Base-by-base conservation (phyloP, 2,113 vertebrate genomes). In the Dipodomys stephensi region DNA sequence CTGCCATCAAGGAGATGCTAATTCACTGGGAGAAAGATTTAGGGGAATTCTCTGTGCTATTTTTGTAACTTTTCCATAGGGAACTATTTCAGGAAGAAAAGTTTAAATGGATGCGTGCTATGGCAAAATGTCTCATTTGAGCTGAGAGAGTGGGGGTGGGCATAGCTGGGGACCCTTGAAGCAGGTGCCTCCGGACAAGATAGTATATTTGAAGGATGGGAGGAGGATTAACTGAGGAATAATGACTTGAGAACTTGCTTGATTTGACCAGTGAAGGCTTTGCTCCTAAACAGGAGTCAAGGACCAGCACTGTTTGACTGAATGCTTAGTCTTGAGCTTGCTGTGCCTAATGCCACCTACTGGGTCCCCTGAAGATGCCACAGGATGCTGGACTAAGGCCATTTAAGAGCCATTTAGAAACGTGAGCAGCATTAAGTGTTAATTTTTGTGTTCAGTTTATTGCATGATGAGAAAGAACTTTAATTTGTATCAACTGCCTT, bases 51-150 rank as follows among this genome's bases (percentile, higher is more conserved):
- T 88, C 32, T 80, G 44, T 83, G 57, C 30, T 83, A 15, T 53
- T 71, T 83, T 76, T 82, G 39, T 30, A 67, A 71, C 76, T 80
- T 92, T 88, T 77, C 83, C 69, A 19, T 76, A 68, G 53, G 80
- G 20, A 72, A 89, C 27, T 81, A 28, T 84, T 91, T 65, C 3
- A 28, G 30, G 28, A n/a, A 30, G 74, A 28, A 72, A 3, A 1
- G 68, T 25, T 7, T 13, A 65, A 91, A 53, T 23, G 22, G 64
- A n/a, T 32, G 32, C 72, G 18, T 64, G 68, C 53, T 22, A 35
- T 32, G 83, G 44, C 4, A 57, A 74, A 19, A 71, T 0, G 10
- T 60, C 44, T 74, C 82, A 28, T 32, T 7, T 62, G 60, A 77
- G 32, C 49, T 39, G 28, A 74, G 68, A 19, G 25, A 32, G 30